A percentile compares a stretch with the other conserved stretches of the same genome.
Evolutionary conservation across 2,113 vertebrate species (phyloP).

Genomic region (Pseudopodoces humilis): DNA sequence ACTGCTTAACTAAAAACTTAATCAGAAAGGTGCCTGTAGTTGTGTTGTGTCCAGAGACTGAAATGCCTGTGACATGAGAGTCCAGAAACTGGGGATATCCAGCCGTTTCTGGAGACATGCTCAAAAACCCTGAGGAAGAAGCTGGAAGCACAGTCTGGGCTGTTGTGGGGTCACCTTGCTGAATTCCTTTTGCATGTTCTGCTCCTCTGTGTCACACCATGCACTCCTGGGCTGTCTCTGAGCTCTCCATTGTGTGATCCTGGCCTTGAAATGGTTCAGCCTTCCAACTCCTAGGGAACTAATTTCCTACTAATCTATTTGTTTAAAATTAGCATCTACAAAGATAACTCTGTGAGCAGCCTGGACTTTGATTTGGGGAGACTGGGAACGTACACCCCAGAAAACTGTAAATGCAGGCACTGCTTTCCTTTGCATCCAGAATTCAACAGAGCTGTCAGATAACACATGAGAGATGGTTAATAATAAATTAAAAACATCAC

Average conservation of each 20-base stretch:
- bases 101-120: not conserved
- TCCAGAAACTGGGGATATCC: not conserved
- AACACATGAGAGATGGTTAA: slow-evolving; percentile 72
- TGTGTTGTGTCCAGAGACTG: fast-evolving
- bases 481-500: slow-evolving; percentile 78
- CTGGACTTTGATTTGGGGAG: slow-evolving; percentile 13
- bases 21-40: fast-evolving
- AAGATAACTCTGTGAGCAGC: slow-evolving; percentile 6
- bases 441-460: slow-evolving; percentile 61
- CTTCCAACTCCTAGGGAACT: not conserved
- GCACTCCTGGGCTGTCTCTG: not conserved
- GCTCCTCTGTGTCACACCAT: not conserved
- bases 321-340: slow-evolving; percentile 55
- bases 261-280: not conserved
- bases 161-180: not conserved
- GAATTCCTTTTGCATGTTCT: not conserved
- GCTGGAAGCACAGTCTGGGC: not conserved
- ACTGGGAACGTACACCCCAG: not conserved
- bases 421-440: slow-evolving; percentile 44
- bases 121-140: not conserved
- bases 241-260: not conserved
- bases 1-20: not conserved
- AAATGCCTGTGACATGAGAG: not conserved
- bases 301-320: slow-evolving; percentile 48
- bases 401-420: slow-evolving; percentile 40